Percentiles rank a stretch among this genome's conserved stretches.
Conservation (phyloP, 2,888 invertebrate species). For the Hirtodrosophila duncani region DNA sequence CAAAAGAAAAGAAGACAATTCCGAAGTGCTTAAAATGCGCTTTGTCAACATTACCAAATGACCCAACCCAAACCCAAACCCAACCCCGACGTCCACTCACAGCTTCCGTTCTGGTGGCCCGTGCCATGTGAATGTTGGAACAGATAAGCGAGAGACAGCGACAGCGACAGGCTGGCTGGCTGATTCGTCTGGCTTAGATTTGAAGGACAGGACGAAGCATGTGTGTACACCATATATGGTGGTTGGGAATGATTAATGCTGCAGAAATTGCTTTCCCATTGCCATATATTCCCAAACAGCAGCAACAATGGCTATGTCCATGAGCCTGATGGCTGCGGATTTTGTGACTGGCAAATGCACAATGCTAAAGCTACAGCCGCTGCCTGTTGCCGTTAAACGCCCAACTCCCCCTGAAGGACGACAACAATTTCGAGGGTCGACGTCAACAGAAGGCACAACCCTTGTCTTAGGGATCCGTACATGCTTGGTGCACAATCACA, state of each 20-base stretch:
- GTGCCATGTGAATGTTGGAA: neutral
- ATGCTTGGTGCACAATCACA: conserved; percentile 16
- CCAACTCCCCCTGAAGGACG: too few relatives aligned
- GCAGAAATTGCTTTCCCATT: conserved; percentile 70
- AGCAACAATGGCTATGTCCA: conserved; percentile 26
- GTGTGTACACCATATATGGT: conserved; percentile 17
- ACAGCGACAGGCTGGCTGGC: neutral
- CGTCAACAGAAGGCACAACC: conserved; percentile 58
- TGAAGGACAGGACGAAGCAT: conserved; percentile 21
- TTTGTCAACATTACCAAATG: conserved; percentile 72
- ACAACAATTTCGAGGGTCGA: too few relatives aligned
- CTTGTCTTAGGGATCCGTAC: conserved; percentile 25
- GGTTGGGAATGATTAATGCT: conserved; percentile 64
- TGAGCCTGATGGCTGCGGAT: conserved; percentile 21
- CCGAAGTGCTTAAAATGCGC: conserved; percentile 74
- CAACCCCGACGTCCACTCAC: too few relatives aligned
- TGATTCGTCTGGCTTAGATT: neutral
- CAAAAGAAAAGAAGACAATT: conserved; percentile 53
- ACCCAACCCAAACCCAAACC: conserved; percentile 22
- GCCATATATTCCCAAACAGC: conserved; percentile 37
- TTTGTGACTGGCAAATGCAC: conserved; percentile 50
- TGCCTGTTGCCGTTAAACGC: conserved; percentile 60
- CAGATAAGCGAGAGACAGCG: conserved; percentile 15
- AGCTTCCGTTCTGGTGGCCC: neutral
- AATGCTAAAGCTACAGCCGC: conserved; percentile 30